Conservation (phyloP, 2,888 invertebrate genomes). For the Cataglyphis rosenhaueri region DNA sequence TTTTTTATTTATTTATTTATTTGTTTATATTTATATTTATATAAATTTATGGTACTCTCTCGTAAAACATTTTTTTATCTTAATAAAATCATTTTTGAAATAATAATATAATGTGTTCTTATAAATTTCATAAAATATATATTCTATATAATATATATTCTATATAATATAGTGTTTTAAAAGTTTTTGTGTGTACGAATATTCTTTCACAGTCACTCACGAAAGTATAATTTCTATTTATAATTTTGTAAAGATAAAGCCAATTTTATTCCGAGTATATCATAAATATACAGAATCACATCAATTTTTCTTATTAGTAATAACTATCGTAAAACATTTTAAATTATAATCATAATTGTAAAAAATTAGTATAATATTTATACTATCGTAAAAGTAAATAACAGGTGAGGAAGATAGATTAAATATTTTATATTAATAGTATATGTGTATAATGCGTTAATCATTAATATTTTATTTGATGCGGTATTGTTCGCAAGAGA, state of each 20-base stretch:
- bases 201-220: background rate
- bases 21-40: no score
- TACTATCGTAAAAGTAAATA: background rate
- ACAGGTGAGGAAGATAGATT: background rate
- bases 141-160: background rate
- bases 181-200: background rate
- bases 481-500: slow-evolving; percentile 25
- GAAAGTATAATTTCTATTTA: background rate
- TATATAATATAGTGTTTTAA: background rate
- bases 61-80: no score
- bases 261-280: background rate
- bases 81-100: no score
- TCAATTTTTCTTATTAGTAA: background rate
- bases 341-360: no score
- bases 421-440: background rate
- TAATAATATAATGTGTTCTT: no score
- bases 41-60: no score
- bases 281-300: background rate
- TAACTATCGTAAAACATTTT: no score
- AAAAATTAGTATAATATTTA: background rate
- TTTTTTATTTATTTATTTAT: no score
- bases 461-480: slow-evolving; percentile 1
- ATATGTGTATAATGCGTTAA: background rate
- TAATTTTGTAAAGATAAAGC: background rate
- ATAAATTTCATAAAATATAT: no score